Percentiles rank a stretch among this genome's conserved stretches.
Evolutionary conservation across 2,888 invertebrate genomes (phyloP).

Genomic region (Acanthopleura granulata): DNA sequence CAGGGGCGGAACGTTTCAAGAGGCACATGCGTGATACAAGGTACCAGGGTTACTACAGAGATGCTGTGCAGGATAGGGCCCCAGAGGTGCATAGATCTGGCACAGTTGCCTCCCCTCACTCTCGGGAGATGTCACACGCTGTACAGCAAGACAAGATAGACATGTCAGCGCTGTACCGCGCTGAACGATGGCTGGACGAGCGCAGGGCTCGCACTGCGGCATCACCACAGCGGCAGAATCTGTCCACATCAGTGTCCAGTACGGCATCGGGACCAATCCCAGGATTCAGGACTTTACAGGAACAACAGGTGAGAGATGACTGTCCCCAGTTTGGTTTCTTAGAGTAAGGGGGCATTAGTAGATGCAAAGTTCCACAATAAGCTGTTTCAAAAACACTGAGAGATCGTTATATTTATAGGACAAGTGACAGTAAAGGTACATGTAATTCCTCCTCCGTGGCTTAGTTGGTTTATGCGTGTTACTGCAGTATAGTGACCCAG

Average conservation of each 20-base stretch:
- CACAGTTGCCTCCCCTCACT: no score
- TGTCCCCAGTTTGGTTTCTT: background rate
- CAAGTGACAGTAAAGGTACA: no score
- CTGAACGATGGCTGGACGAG: constrained; percentile 17
- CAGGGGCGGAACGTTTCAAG: background rate
- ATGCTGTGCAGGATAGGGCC: background rate
- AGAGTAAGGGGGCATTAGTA: no score
- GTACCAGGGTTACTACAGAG: background rate
- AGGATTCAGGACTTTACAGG: constrained; percentile 52
- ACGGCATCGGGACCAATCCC: constrained; percentile 48
- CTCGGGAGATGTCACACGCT: no score
- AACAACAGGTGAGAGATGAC: constrained; percentile 44
- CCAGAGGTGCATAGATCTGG: background rate
- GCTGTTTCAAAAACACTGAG: no score
- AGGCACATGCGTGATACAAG: no score
- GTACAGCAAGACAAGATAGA: background rate
- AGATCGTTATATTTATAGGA: no score
- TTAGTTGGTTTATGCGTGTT: no score
- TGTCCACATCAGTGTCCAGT: background rate
- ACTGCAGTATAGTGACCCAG: no score
- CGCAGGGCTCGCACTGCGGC: background rate
- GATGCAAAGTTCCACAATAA: no score
- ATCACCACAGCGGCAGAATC: background rate
- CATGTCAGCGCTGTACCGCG: constrained; percentile 14
- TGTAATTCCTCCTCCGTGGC: no score